Conservation (phyloP, 2,113 vertebrate species). For the Excalfactoria chinensis region DNA sequence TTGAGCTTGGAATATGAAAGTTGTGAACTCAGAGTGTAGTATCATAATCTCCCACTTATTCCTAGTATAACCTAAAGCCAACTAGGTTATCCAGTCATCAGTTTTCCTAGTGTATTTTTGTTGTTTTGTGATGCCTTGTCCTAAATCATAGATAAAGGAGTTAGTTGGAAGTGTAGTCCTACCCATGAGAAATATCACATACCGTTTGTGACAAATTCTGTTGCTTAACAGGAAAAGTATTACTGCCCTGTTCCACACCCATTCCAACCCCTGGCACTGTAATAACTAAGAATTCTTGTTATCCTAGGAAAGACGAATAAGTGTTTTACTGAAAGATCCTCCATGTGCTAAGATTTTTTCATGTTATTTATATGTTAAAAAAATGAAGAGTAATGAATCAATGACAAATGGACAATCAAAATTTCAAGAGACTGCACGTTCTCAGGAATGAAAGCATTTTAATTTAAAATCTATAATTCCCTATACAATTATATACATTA, state of each 20-base stretch:
- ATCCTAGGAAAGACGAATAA: background rate
- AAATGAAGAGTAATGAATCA: background rate
- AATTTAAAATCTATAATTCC: background rate
- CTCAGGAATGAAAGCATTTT: background rate
- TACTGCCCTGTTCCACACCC: background rate
- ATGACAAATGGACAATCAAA: background rate
- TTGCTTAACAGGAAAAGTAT: background rate
- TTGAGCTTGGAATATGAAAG: background rate
- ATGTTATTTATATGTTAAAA: background rate
- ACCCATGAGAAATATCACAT: background rate
- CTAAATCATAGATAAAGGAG: background rate
- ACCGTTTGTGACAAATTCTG: background rate
- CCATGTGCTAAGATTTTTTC: background rate
- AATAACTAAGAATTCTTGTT: conserved; percentile 4
- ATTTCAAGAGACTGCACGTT: background rate
- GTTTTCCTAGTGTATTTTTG: background rate
- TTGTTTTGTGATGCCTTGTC: background rate
- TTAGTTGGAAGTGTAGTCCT: background rate
- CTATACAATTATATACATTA: background rate
- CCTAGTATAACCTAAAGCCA: background rate
- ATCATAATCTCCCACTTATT: background rate
- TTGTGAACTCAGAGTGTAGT: background rate
- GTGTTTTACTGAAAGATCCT: background rate
- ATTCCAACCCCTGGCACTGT: background rate
- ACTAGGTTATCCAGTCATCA: background rate